phyloP scores from a whole-genome alignment of 2,888 invertebrate species.

The Hesperia comma region DNA sequence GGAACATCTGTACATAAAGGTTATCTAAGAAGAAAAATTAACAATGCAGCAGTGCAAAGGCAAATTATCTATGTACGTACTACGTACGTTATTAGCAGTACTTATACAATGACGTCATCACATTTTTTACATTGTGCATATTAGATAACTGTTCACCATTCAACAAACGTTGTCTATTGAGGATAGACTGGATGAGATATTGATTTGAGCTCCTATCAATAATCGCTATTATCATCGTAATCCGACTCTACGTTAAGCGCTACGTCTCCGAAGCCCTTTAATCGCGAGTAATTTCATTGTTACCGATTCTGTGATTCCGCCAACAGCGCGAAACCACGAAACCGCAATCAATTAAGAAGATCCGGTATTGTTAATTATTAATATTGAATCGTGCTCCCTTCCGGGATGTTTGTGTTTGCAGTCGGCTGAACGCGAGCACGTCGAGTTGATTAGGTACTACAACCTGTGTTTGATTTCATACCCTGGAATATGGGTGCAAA shows the following conservation, averaged over 20 bases:
- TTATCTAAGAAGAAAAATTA: no score
- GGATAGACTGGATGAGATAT: no score
- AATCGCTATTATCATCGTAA: not conserved
- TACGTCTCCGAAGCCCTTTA: constrained; percentile 8
- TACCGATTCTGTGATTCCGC: constrained; percentile 9
- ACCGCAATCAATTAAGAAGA: constrained; percentile 52
- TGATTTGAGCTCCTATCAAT: no score
- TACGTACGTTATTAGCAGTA: no score
- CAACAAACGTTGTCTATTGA: no score
- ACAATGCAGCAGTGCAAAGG: no score
- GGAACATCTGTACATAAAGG: no score
- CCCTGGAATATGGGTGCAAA: not conserved
- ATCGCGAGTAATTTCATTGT: constrained; percentile 18
- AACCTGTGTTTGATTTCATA: not conserved
- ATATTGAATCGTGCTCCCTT: constrained; percentile 57
- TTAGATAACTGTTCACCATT: no score
- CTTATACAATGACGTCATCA: no score
- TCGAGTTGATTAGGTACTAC: constrained; percentile 57
- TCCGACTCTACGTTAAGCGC: not conserved
- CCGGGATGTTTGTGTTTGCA: constrained; percentile 55
- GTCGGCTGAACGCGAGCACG: constrained; percentile 33
- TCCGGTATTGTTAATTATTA: constrained; percentile 59
- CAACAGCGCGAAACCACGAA: constrained; percentile 42
- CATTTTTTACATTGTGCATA: not conserved
- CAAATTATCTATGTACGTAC: no score